Evolutionary conservation across 1,140 invertebrate genomes (phyloP), one percentile per base, ranked within the genome.

Genomic region (Leptopilina clavipes): DNA sequence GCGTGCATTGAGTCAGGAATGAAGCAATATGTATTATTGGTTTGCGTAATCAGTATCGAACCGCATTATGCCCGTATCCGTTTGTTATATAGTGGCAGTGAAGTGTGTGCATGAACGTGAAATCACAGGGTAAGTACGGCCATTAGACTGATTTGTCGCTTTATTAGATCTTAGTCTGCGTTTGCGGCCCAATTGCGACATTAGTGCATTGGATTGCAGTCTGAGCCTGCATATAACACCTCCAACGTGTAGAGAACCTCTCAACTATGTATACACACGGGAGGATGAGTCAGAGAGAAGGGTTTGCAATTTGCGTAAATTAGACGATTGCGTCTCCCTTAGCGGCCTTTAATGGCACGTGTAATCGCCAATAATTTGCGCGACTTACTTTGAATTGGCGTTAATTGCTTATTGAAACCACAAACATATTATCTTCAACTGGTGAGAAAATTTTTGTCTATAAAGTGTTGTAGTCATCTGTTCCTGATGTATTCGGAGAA

Each of bases 131-230:
- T 76, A 54, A 65, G 81, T 76, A 65, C 40, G 7, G 74, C 77
- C 81, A 85, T 88, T 88, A 86, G 84, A 74, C 85, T 90, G 88
- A 90, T 90, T 90, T 89, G 89, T 90, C 85, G 89, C 88, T 90
- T 90, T 90, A 89, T 90, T n/a, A 90, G 88, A 89, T 89, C 88
- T 89, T 89, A 87, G 86, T 84, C 87, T 84, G 79, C 76, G 75
- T 84, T 88, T 84, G 81, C 76, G 75, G 44, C 17, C 43, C 54
- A 77, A 84, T 81, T 75, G 73, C 77, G 72, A 80, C 79, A 81
- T 83, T 80, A 48, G 25, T 52, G 59, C 59, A 65, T 65, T 65
- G 56, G 14, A 65, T 65, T 31, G 19, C 59, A 65, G 59, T n/a
- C 59, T 65, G 59, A 65, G 59, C 14, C 59, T 65, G 22, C 59